Percentiles rank a stretch among this genome's conserved stretches.
Evolutionary conservation across 2,888 invertebrate species (phyloP).

Genomic region (Branchipolynoe longqiensis): DNA sequence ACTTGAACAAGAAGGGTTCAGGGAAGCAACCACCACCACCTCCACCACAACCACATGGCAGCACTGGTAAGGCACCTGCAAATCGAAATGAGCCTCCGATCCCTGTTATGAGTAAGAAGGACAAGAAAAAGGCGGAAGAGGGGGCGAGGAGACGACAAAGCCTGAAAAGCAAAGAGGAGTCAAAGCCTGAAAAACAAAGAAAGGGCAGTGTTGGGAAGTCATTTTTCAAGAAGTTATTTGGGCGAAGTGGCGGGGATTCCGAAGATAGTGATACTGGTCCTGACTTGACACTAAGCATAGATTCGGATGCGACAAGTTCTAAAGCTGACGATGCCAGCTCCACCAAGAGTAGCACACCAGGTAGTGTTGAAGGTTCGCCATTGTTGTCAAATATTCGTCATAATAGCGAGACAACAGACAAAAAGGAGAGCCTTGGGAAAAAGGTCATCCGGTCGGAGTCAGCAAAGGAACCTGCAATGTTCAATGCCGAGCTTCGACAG

Average conservation of each 20-base stretch:
- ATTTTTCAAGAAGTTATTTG: constrained; percentile 45
- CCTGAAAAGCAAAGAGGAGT: constrained; percentile 36
- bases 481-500: constrained; percentile 40
- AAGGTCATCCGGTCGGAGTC: constrained; percentile 22
- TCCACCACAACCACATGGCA: background rate
- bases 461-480: background rate
- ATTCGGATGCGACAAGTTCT: background rate
- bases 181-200: constrained; percentile 28
- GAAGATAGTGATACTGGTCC: constrained; percentile 15
- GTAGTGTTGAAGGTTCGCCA: constrained; percentile 38
- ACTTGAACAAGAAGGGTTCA: constrained; percentile 20
- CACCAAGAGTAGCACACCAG: constrained; percentile 33
- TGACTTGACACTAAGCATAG: background rate
- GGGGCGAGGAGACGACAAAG: too few relatives aligned
- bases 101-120: constrained; percentile 6
- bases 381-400: constrained; percentile 1
- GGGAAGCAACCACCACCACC: constrained; percentile 21
- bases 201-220: constrained; percentile 47
- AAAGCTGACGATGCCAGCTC: constrained; percentile 42
- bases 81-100: background rate
- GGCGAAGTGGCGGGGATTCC: constrained; percentile 9
- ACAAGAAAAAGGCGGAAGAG: constrained; percentile 45
- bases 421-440: background rate
- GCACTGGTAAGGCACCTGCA: background rate
- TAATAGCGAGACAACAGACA: background rate